Conservation (phyloP, 2,113 vertebrate species). For the Agapornis roseicollis region DNA sequence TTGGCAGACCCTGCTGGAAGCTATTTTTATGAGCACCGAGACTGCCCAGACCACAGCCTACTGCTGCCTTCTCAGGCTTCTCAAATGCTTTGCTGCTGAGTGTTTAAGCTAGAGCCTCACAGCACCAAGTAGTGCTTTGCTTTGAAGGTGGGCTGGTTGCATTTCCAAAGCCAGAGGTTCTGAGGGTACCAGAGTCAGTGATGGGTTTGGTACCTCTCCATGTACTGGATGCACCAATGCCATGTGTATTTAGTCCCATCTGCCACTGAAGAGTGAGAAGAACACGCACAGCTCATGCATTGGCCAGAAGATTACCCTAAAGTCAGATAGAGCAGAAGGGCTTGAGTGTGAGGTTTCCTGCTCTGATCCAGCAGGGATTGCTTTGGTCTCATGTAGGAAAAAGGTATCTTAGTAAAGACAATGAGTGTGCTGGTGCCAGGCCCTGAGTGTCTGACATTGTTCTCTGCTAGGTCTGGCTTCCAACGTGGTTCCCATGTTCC, state of each 20-base stretch:
- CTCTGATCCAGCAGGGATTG: not conserved
- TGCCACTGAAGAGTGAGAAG: not conserved
- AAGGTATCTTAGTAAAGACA: not conserved
- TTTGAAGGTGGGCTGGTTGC: not conserved
- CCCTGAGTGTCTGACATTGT: not conserved
- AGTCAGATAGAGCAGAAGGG: not conserved
- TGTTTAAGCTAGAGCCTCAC: not conserved
- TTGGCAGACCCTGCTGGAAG: not conserved
- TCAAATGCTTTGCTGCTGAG: not conserved
- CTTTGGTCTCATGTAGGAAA: not conserved
- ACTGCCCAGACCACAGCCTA: not conserved
- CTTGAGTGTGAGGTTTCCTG: not conserved
- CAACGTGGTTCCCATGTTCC: conserved; percentile 94
- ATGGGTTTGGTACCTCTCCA: not conserved
- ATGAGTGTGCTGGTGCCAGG: not conserved
- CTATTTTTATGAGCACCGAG: not conserved
- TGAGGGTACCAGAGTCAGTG: not conserved
- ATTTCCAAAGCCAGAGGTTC: not conserved
- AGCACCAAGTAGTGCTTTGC: not conserved
- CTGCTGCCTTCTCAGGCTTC: not conserved
- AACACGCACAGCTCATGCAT: not conserved
- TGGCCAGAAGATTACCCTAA: not conserved
- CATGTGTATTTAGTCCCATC: not conserved
- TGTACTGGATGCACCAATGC: not conserved
- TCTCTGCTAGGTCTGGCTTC: conserved; percentile 85